These are phyloP conservation scores for rabbit (Oryctolagus cuniculus) DNA, from an alignment of 2,113 vertebrate species.

Conservation along the genomic window mOryCun1.1 NC_091438.1:8552501-8553000, in stretches of 20 bases:
- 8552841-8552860: conserved; percentile 55
- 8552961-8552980: conserved; percentile 55
- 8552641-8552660: neutral
- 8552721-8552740: conserved; percentile 19
- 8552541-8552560: conserved; percentile 8
- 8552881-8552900: conserved; percentile 18
- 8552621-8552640: neutral
- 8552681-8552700: conserved; percentile 61
- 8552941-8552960: neutral
- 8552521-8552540: conserved; percentile 5
- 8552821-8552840: conserved; percentile 55
- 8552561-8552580: neutral
- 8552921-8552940: conserved; percentile 52
- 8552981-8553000: conserved; percentile 41
- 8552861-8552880: conserved; percentile 4
- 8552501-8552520: neutral
- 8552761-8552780: conserved; percentile 20
- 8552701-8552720: conserved; percentile 55
- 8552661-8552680: conserved; percentile 69
- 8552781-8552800: conserved; percentile 42
- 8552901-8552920: neutral
- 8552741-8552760: neutral
- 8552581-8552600: conserved; percentile 24
- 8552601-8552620: conserved; percentile 26
- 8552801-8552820: conserved; percentile 54